Evolutionary conservation across 1,140 invertebrate species (phyloP), one percentile per base, ranked within the genome.

Genomic region (Mycetomoellerius zeteki): DNA sequence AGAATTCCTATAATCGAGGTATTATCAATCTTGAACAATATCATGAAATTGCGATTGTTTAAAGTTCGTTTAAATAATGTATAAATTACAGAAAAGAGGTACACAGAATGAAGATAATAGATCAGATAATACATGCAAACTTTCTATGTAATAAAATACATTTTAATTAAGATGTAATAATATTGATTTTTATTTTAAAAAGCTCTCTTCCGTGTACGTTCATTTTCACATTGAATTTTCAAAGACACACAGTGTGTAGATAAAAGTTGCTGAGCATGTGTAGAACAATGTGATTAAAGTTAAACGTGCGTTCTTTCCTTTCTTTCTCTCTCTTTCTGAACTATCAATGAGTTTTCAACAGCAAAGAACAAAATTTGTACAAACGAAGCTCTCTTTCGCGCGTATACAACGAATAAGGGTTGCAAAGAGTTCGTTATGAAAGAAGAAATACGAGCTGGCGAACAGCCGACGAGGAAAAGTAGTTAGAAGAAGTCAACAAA

Each of bases 311-410:
- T 82, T 81, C 37, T 21, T 81, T 60, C 14, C 24, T 50, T 47
- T 33, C n/a, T 60, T 7, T 54, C n/a, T 54, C 21, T 54, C 14
- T 58, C 37, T 50, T 19, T 5, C 58, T 73, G 37, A 75, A 84
- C 54, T 71, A 84, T 84, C 69, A 58, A 84, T 69, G 50, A 81
- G 33, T 84, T 84, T 84, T 84, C 37, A 62, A 60, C 54, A 33
- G 37, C 19, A 84, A 84, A 73, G 69, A 73, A 84, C 54, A 62
- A 75, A 75, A 84, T 73, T 82, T 19, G 19, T 33, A 33, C 54
- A 84, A 60, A 50, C 19, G 21, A 24, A 71, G 71, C 64, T 71
- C 47, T 37, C 80, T 19, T 64, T 10, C n/a, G 54, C 37, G 54
- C n/a, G 80, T 84, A 27, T 37, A 47, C 58, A 54, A 58, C 19